Base-by-base conservation (phyloP, 1,140 invertebrate species). In the Carposina sasakii region DNA sequence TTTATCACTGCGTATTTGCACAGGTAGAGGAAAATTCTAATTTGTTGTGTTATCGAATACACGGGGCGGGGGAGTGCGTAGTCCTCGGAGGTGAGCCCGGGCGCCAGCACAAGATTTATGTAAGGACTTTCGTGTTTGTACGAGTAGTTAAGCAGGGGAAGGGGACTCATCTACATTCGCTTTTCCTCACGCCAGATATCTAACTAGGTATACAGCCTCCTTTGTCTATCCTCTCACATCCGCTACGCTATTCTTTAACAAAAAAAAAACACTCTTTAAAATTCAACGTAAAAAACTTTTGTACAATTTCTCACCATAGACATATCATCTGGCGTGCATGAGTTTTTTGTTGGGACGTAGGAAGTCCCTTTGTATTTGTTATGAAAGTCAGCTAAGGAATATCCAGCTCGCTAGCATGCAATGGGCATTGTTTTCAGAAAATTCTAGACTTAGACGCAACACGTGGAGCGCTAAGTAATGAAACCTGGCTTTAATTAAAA, bases 111-210 rank as follows among this genome's bases (percentile, higher is more conserved):
- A 86, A 85, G 83, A 86, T 86, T 86, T 86, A 86, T 86, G 82
- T 83, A 77, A 82, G 78, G 78, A 85, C 81, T 85, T 85, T 85
- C 83, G 71, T 83, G 77, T 86, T 85, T 83, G 75, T 82, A 69
- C 68, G 68, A 76, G 72, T 78, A 85, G 81, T 85, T 85, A 79
- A 85, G 75, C 71, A 74, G 70, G 66, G 60, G 43, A 31, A 54
- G 63, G 62, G 62, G 57, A 67, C 81, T 85, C 81, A 85, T 86
- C 81, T 85, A 81, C 81, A 82, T 83, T 77, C 73, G 68, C 81
- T 71, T 73, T 77, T 70, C 63, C 68, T 70, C 69, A 61, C 65
- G 54, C 60, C 65, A 79, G 66, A 72, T 78, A 81, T 57, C 67
- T 75, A 72, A 79, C 72, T 74, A 72, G 65, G 70, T 77, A 71